These are phyloP conservation scores for Chrysopilus asiliformis DNA, from an alignment of 2,888 invertebrate species.

Conservation along the genomic window DNA sequence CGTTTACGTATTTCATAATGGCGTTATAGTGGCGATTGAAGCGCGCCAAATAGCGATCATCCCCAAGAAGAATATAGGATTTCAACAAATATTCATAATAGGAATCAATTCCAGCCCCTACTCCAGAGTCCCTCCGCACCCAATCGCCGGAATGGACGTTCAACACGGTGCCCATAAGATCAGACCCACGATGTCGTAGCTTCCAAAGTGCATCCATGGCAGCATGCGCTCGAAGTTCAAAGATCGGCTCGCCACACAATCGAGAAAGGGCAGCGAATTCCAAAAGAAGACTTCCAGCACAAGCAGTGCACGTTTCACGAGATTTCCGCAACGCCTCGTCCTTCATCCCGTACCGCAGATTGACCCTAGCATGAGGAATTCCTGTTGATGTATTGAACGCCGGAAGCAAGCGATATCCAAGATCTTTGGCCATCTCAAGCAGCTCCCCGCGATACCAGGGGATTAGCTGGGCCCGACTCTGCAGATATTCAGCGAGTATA, in stretches of 20 bases:
- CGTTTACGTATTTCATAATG: slow-evolving; percentile 91
- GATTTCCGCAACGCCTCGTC: slow-evolving; percentile 57
- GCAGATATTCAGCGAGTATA: slow-evolving; percentile 69
- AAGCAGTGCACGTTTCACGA: slow-evolving; percentile 92
- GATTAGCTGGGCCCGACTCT: slow-evolving; percentile 58
- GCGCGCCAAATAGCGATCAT: slow-evolving; percentile 83
- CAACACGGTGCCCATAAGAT: slow-evolving; percentile 93
- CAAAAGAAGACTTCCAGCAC: slow-evolving; percentile 94
- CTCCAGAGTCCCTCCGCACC: slow-evolving; percentile 91
- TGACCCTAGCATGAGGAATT: slow-evolving; percentile 91
- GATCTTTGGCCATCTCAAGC: slow-evolving; percentile 77
- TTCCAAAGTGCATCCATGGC: slow-evolving; percentile 97
- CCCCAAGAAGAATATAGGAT: slow-evolving; percentile 88
- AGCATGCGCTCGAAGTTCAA: slow-evolving; percentile 86
- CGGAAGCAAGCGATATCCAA: slow-evolving; percentile 85
- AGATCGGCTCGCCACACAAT: slow-evolving; percentile 79
- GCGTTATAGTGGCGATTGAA: slow-evolving; percentile 94
- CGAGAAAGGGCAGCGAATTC: slow-evolving; percentile 95
- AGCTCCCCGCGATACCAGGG: slow-evolving; percentile 81
- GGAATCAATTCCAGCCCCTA: slow-evolving; percentile 98
- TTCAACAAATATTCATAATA: slow-evolving; percentile 98
- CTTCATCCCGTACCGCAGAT: slow-evolving; percentile 71
- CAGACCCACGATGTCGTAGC: slow-evolving; percentile 72
- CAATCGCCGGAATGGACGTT: slow-evolving; percentile 98
- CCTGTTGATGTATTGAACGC: slow-evolving; percentile 97